Percentiles rank a stretch among this genome's conserved stretches.
These are phyloP conservation scores for Hypocryptadius cinnamomeus DNA, from an alignment of 2,113 vertebrate species.

Conservation along the genomic window DNA sequence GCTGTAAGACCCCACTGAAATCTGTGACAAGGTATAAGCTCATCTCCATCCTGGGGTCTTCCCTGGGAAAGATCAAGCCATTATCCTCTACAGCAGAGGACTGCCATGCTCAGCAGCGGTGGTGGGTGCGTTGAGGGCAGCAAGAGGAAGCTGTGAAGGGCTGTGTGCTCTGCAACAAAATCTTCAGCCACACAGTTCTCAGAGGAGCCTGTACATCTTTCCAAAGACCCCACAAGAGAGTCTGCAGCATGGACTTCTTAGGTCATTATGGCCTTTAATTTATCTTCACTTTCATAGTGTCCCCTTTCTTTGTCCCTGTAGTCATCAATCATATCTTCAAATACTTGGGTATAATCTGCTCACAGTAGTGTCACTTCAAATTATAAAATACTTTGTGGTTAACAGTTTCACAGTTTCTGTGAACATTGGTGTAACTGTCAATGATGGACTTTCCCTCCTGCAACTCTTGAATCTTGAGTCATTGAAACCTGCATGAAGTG, in stretches of 20 bases:
- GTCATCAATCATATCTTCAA: background rate
- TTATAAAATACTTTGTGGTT: constrained; percentile 8
- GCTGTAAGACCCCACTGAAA: background rate
- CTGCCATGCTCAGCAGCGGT: background rate
- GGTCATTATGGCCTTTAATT: background rate
- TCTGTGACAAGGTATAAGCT: background rate
- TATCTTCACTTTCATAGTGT: background rate
- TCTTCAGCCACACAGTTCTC: background rate
- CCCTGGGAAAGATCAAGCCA: background rate
- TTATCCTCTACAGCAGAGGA: background rate
- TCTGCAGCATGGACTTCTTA: background rate
- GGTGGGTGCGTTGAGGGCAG: background rate
- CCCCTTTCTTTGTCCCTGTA: background rate
- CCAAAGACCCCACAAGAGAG: background rate
- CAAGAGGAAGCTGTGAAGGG: background rate
- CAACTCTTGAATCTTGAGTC: background rate
- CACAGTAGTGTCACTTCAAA: background rate
- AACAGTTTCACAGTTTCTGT: constrained; percentile 7
- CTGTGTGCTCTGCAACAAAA: background rate
- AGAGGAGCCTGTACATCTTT: background rate
- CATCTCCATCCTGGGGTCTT: background rate
- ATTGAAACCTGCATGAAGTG: background rate
- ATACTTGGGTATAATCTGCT: background rate
- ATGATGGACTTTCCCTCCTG: background rate
- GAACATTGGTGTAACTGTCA: background rate